Evolutionary conservation across 2,888 invertebrate species (phyloP).

Genomic region (Leucoptera coffeella): DNA sequence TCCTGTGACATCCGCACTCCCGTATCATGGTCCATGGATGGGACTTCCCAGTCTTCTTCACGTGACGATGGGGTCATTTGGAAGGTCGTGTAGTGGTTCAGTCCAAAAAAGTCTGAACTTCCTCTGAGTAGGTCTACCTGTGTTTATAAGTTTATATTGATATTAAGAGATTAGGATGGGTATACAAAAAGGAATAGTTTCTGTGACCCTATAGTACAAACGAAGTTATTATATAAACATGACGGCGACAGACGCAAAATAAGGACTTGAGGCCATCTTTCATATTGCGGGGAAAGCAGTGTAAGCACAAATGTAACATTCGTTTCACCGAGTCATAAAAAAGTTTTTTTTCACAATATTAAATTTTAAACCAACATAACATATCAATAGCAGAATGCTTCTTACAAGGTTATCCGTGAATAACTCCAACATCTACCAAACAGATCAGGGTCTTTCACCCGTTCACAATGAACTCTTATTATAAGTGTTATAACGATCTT

Average conservation of each 20-base stretch:
- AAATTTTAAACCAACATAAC: not conserved
- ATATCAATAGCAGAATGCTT: not conserved
- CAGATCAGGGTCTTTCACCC: no score
- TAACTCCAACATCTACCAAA: no score
- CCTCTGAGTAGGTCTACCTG: constrained; percentile 27
- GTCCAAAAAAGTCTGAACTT: constrained; percentile 52
- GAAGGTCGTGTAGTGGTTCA: constrained; percentile 53
- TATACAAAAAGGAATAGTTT: no score
- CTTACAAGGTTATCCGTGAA: no score
- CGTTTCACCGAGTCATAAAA: no score
- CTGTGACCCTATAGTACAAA: no score
- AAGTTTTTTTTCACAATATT: not conserved
- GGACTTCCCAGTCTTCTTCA: constrained; percentile 18
- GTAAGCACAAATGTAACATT: constrained; percentile 2
- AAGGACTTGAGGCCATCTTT: no score
- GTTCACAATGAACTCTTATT: not conserved
- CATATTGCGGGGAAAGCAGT: no score
- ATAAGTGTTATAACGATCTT: constrained; percentile 1
- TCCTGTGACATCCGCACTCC: constrained; percentile 24
- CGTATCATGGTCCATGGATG: constrained; percentile 29
- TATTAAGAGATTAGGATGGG: no score
- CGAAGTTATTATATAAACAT: no score
- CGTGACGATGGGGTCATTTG: constrained; percentile 24
- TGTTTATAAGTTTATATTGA: constrained; percentile 8
- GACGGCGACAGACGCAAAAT: no score